Percentiles rank a stretch among this genome's conserved stretches.
These are phyloP conservation scores for Squalus acanthias DNA, from an alignment of 2,797 vertebrate species.

Conservation along the genomic window DNA sequence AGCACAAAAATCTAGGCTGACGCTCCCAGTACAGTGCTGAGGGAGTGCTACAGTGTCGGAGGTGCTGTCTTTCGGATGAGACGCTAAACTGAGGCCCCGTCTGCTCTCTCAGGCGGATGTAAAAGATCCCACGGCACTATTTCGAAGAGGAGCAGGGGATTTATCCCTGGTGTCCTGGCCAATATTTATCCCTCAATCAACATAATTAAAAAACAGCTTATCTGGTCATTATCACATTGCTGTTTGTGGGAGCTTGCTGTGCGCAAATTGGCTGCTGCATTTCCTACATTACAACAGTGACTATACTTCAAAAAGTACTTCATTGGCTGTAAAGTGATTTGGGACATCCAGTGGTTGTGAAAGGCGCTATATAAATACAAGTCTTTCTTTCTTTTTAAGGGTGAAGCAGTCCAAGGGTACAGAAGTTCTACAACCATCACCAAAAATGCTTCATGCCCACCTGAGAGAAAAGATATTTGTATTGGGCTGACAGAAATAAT, in stretches of 20 bases:
- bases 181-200: neutral
- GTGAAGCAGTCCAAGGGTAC: no score
- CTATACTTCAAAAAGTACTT: neutral
- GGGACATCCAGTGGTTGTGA: no score
- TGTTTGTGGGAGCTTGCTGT: neutral
- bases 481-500: neutral
- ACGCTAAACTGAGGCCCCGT: neutral
- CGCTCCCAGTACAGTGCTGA: neutral
- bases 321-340: neutral
- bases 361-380: neutral
- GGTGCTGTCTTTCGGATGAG: neutral
- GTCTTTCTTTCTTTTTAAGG: neutral
- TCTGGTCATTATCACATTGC: neutral
- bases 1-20: neutral
- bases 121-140: neutral
- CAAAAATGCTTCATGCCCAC: neutral
- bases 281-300: neutral
- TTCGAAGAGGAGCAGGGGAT: neutral
- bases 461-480: neutral
- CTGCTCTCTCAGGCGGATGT: neutral
- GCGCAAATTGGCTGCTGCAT: neutral
- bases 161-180: neutral
- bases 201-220: neutral
- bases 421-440: neutral
- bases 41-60: neutral